phyloP scores from a whole-genome alignment of 1,140 invertebrate species.

The Brachystomella parvula region DNA sequence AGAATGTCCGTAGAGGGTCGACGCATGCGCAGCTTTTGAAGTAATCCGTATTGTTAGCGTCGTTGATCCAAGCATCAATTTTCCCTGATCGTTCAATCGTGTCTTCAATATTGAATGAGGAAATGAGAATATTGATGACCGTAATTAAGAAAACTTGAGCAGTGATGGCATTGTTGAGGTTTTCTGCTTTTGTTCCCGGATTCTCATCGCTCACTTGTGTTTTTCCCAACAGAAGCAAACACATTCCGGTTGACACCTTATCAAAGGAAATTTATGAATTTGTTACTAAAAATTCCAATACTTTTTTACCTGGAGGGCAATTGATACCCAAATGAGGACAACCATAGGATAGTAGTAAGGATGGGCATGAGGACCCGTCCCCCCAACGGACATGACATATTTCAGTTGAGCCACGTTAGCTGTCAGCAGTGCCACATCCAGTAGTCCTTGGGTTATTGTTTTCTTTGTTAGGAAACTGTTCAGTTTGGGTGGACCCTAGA shows the following conservation, averaged over 20 bases:
- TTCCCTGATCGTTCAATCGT: conserved; percentile 12
- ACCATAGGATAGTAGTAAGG: conserved; percentile 44
- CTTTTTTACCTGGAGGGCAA: conserved; percentile 42
- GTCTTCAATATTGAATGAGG: conserved; percentile 12
- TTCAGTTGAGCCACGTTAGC: conserved; percentile 47
- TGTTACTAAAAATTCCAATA: conserved; percentile 1
- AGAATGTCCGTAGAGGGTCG: background rate
- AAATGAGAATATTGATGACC: conserved; percentile 17
- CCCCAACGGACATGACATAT: conserved; percentile 42
- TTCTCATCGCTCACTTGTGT: background rate
- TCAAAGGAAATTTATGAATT: background rate
- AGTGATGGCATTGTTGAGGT: conserved; percentile 13
- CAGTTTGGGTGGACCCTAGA: background rate
- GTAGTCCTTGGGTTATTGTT: conserved; percentile 44
- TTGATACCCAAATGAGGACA: conserved; percentile 43
- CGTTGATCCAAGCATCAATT: background rate
- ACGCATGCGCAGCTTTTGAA: background rate
- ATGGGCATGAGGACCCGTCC: conserved; percentile 31
- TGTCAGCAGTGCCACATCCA: conserved; percentile 45
- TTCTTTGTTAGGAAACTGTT: conserved; percentile 44
- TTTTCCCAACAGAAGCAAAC: conserved; percentile 13
- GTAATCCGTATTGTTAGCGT: background rate
- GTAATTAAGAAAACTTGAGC: conserved; percentile 18
- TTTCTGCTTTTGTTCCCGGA: conserved; percentile 39
- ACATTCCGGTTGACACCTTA: conserved; percentile 9